Evolutionary conservation across 2,113 vertebrate species (phyloP), one percentile per base, ranked within the genome.

Genomic region (Sakesphorus luctuosus): DNA sequence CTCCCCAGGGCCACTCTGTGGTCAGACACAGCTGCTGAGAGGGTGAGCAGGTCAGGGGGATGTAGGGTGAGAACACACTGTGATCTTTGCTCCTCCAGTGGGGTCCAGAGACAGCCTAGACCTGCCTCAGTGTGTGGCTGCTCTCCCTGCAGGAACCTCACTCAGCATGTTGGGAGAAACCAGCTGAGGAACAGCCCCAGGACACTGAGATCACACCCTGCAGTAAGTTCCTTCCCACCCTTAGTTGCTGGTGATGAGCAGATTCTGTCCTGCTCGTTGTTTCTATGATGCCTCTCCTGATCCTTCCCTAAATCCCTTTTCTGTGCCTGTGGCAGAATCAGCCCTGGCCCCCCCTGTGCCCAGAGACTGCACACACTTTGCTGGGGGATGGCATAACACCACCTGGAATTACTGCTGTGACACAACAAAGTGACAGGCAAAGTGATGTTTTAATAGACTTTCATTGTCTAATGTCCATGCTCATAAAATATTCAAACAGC

Each of bases 131-230:
- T 1, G 4, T 4, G 28, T 1, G 5, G 2, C 71, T 56, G 72
- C 46, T 38, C 20, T 58, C n/a, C 72, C 53, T 16, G 28, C 2
- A 40, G 24, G 31, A 52, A 3, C 38, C 52, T 40, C 47, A 7
- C 25, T 6, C 0, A 0, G 8, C 26, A 1, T 2, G 0, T 3
- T 1, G 1, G 40, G 63, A n/a, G 26, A 8, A 12, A 8, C 6
- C 56, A 47, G 8, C 47, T 10, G 59, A 38, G 53, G 33, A 38
- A 15, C 0, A 7, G 19, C 31, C 19, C 59, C 10, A 38, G 29
- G 1, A 1, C 13, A 26, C 9, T 6, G 65, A 63, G 69, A 11
- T 3, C 8, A 10, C 0, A 11, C 17, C 33, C 84, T 58, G 50
- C 61, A 29, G 25, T 1, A 40, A 76, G 26, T n/a, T 10, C 2